Percentiles rank a stretch among this genome's conserved stretches.
Conservation (phyloP, 2,113 vertebrate genomes). For the Vimba vimba region DNA sequence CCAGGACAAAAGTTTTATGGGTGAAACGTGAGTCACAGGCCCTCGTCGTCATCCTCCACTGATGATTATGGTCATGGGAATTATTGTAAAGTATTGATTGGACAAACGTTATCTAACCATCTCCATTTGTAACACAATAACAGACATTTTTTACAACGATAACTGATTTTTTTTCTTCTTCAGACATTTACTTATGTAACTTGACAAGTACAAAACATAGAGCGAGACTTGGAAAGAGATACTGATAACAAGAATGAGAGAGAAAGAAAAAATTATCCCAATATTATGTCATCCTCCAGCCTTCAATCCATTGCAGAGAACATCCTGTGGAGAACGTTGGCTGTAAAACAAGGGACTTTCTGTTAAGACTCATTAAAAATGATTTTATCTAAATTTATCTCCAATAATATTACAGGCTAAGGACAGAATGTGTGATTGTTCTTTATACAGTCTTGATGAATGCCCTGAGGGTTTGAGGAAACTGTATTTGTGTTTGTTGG, state of each 20-base stretch:
- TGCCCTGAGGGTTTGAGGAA: background rate
- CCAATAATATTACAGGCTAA: background rate
- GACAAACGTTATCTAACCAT: conserved; percentile 36
- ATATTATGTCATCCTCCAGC: conserved; percentile 30
- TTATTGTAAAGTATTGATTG: conserved; percentile 20
- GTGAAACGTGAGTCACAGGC: background rate
- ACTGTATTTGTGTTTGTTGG: background rate
- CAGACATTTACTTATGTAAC: conserved; percentile 2
- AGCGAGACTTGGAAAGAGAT: background rate
- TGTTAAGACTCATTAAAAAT: background rate
- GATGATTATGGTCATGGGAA: background rate
- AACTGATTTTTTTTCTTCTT: background rate
- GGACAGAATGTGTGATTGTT: background rate
- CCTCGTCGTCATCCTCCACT: background rate
- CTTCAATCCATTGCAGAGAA: background rate
- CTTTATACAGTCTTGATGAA: background rate
- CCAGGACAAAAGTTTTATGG: background rate
- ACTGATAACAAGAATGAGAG: background rate
- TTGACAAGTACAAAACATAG: background rate
- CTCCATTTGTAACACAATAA: background rate
- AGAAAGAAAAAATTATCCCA: background rate
- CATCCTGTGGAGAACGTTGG: conserved; percentile 10
- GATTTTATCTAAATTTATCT: background rate
- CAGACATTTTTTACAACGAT: background rate
- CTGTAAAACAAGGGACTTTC: conserved; percentile 11